These are phyloP conservation scores for Helarctos malayanus DNA, from an alignment of 2,797 vertebrate genomes.

Conservation along the genomic window DNA sequence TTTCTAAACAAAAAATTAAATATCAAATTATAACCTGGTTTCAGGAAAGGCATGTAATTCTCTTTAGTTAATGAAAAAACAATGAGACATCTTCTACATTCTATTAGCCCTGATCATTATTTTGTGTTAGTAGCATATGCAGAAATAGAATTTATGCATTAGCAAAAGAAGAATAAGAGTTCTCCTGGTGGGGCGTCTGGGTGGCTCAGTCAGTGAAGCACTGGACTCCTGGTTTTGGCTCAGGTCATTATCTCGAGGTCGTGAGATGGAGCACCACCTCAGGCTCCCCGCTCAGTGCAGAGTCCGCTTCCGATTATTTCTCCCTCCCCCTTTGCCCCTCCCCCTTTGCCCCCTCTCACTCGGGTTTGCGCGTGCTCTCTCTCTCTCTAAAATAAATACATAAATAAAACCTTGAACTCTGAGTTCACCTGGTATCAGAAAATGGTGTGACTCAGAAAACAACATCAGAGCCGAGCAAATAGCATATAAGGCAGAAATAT, in stretches of 20 bases:
- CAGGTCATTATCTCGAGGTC: background rate
- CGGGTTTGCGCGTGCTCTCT: rapidly evolving
- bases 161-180: background rate
- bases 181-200: background rate
- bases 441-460: background rate
- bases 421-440: background rate
- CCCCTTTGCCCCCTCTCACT: background rate
- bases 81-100: background rate
- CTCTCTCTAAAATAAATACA: background rate
- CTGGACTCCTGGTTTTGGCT: background rate
- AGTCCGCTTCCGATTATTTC: background rate
- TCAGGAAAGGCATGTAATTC: background rate
- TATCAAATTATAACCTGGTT: background rate
- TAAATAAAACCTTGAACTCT: background rate
- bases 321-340: background rate
- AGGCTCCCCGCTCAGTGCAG: background rate
- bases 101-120: background rate
- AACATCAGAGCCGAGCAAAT: background rate
- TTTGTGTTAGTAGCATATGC: background rate
- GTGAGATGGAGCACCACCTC: background rate
- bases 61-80: background rate
- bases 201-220: background rate
- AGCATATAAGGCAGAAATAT: background rate
- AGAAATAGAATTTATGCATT: background rate
- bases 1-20: background rate